Percentiles rank a stretch among this genome's conserved stretches.
These are phyloP conservation scores for Bombus huntii DNA, from an alignment of 1,140 invertebrate species.

Conservation along the genomic window DNA sequence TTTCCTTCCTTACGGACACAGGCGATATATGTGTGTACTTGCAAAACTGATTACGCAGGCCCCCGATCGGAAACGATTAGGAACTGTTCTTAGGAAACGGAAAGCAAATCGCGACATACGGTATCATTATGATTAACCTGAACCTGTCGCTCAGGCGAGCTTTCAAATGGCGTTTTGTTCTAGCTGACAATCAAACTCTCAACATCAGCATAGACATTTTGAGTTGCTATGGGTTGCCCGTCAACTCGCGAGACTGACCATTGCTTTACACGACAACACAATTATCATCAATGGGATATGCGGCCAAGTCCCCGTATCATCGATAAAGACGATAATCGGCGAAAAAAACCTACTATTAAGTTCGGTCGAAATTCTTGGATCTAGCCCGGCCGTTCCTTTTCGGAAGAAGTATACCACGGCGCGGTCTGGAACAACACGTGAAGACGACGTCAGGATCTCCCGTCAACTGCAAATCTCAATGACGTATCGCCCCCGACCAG, in stretches of 20 bases:
- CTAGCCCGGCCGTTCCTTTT: fast-evolving
- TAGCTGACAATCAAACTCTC: too few relatives aligned
- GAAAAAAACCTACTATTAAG: fast-evolving
- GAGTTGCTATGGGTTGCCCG: too few relatives aligned
- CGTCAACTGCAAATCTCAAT: fast-evolving
- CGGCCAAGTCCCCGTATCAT: fast-evolving
- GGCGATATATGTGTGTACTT: fast-evolving
- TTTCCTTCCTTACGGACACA: fast-evolving
- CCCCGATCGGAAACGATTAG: fast-evolving
- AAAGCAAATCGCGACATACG: too few relatives aligned
- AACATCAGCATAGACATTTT: fast-evolving
- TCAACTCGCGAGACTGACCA: fast-evolving
- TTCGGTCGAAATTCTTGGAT: fast-evolving
- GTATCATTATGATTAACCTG: too few relatives aligned
- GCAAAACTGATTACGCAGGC: fast-evolving
- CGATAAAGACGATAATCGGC: fast-evolving
- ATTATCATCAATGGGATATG: too few relatives aligned
- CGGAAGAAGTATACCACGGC: fast-evolving
- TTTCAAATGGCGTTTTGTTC: too few relatives aligned
- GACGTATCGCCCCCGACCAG: fast-evolving
- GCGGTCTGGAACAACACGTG: too few relatives aligned
- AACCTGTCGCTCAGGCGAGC: fast-evolving
- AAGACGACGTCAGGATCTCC: too few relatives aligned
- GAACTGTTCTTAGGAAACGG: too few relatives aligned
- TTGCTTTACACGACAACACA: fast-evolving